A percentile compares a stretch with the other conserved stretches of the same genome.
These are phyloP conservation scores for Paelopatides confundens DNA, from an alignment of 53 echinoderm and acorn worm genomes.

Conservation along the genomic window DNA sequence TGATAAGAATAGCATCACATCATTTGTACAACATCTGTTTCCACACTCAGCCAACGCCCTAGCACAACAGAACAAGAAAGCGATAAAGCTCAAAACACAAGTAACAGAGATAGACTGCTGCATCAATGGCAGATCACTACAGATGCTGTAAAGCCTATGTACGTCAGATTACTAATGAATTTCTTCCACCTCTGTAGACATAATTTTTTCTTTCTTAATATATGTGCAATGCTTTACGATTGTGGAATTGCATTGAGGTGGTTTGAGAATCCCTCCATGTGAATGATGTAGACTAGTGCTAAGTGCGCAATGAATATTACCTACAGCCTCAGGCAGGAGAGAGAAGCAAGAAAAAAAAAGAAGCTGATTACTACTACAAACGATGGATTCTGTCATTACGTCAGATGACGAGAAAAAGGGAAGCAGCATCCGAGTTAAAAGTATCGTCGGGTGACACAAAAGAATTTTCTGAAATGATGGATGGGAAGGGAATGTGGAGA, in stretches of 20 bases:
- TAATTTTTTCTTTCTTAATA: not conserved
- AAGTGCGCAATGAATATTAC: conserved; percentile 32
- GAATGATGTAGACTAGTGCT: conserved; percentile 4
- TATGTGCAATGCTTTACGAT: not conserved
- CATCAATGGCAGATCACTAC: not conserved
- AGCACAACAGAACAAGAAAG: not conserved
- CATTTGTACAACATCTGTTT: not conserved
- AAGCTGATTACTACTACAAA: not conserved
- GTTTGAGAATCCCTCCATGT: conserved; percentile 9
- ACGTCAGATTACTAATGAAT: conserved; percentile 34
- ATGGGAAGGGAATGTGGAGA: not conserved
- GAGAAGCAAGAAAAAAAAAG: not conserved
- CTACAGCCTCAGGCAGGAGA: not conserved
- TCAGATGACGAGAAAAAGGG: not conserved
- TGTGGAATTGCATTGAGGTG: not conserved
- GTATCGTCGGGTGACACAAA: not conserved
- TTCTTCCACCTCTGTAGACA: conserved; percentile 36
- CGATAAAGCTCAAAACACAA: not conserved
- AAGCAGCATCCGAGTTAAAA: not conserved
- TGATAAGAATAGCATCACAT: no score
- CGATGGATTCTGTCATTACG: not conserved
- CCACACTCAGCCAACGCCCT: conserved; percentile 43
- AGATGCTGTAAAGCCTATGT: not conserved
- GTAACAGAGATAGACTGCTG: not conserved
- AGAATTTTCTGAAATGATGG: not conserved